phyloP scores from a whole-genome alignment of 2,113 vertebrate genomes.

The Triplophysa siluroides region DNA sequence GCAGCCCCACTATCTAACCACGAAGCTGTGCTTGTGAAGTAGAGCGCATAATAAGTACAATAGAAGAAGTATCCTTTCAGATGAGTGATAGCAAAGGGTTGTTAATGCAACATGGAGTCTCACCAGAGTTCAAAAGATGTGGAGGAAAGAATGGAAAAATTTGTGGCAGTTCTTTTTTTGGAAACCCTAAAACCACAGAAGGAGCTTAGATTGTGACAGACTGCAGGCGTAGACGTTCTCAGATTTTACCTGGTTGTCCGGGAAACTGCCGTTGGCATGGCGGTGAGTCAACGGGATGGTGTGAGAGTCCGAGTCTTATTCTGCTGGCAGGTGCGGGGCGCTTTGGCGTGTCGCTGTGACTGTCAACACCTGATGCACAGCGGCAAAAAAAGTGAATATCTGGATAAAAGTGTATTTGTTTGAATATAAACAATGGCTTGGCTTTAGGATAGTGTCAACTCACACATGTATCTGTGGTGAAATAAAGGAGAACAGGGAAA shows the following conservation, averaged over 20 bases:
- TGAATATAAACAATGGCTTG: background rate
- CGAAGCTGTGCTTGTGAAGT: conserved; percentile 10
- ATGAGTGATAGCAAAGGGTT: conserved; percentile 6
- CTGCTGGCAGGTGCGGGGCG: conserved; percentile 22
- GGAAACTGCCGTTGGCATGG: background rate
- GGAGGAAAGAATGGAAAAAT: background rate
- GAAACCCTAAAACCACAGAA: conserved; percentile 5
- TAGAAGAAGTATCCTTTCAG: background rate
- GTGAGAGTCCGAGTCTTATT: conserved; percentile 21
- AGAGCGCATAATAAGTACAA: background rate
- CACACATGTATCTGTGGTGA: background rate
- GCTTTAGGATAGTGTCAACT: background rate
- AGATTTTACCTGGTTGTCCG: background rate
- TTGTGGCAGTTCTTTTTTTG: conserved; percentile 19
- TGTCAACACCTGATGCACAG: conserved; percentile 35
- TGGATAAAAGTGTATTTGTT: background rate
- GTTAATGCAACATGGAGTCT: conserved; percentile 19
- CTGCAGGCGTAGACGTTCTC: background rate
- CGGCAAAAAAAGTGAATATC: conserved; percentile 5
- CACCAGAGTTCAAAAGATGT: conserved; percentile 4
- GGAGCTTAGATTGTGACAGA: conserved; percentile 21
- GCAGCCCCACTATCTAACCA: background rate
- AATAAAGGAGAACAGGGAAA: background rate
- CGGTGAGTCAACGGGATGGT: conserved; percentile 30
- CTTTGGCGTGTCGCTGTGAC: conserved; percentile 12